These are phyloP conservation scores for Gobio occitaniae DNA, from an alignment of 2,797 vertebrate species.

Conservation along the genomic window DNA sequence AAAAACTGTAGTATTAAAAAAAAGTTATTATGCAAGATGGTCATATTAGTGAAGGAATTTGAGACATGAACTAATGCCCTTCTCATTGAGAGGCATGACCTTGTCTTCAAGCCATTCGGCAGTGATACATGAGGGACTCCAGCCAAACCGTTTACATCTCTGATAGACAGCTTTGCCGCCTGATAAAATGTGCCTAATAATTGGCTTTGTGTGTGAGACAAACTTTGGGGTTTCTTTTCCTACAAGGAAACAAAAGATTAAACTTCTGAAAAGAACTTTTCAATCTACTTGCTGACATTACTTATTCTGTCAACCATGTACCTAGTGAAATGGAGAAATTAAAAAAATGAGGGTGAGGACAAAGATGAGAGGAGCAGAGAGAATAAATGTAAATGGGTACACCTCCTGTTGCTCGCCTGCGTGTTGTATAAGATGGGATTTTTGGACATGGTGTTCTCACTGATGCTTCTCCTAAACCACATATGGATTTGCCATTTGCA, in stretches of 20 bases:
- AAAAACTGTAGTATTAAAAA: too few relatives aligned
- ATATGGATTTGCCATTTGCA: neutral
- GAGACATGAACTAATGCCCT: neutral
- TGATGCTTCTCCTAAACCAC: neutral
- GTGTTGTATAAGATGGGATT: neutral
- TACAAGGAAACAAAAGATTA: constrained; percentile 18
- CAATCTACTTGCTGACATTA: constrained; percentile 31
- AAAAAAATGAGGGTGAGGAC: neutral
- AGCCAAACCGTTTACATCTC: neutral
- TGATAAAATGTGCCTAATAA: neutral
- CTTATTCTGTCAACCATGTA: constrained; percentile 26
- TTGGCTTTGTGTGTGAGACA: neutral
- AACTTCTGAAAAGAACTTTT: constrained; percentile 26
- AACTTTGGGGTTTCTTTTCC: neutral
- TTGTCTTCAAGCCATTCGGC: neutral
- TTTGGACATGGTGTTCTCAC: neutral
- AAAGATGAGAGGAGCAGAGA: neutral
- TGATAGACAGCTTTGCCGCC: neutral
- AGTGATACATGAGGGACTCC: constrained; percentile 1
- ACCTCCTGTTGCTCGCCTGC: neutral
- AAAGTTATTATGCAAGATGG: too few relatives aligned
- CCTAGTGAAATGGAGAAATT: neutral
- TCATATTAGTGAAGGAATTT: neutral
- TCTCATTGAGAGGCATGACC: neutral
- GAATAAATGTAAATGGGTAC: neutral